Base-by-base conservation (phyloP, 2,888 invertebrate genomes). In the Gisinianus flammeolus region DNA sequence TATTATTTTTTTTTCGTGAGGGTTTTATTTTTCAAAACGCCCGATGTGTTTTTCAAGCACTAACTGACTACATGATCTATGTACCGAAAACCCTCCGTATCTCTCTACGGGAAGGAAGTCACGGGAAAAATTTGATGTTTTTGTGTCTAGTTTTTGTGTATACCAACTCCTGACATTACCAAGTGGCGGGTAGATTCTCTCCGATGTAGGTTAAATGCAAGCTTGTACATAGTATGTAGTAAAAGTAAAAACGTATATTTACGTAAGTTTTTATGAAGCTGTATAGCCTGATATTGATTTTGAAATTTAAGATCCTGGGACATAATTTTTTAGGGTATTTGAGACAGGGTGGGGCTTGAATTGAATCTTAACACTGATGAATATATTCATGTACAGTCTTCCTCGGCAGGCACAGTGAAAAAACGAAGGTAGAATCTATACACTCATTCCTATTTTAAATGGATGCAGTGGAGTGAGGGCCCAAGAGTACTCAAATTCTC, bases 321-420 rank as follows among this genome's bases (percentile, higher is more conserved):
- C 28, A 70, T 70, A 16, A 56, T 71, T 71, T 71, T 16, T 22
- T 58, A 0, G 30, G 22, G 31, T 44, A 28, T 56, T 24, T 26
- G 26, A 70, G 70, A 70, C 22, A n/a, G 70, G 70, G 70, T 70
- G 70, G 52, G 52, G 70, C 54, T 52, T 33, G 24, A 52, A 70
- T 10, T 28, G 52, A 24, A 44, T 70, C 70, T 24, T 28, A 44
- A 70, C 52, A 52, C 54, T 70, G 52, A 70, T 70, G 70, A 70
- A 68, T 24, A 62, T 62, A 19, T 30, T 31, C 31, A 19, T 8
- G 19, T 31, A 33, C 22, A n/a, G 24, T 66, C 28, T 30, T 12
- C 66, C 31, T 66, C 19, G 5, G 31, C 30, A 66, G 31, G 10
- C 31, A n/a, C 19, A 19, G 10, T 33, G 35, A 8, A 3, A 56